These are phyloP conservation scores for Hartigia nigra DNA, from an alignment of 2,888 invertebrate genomes.

Conservation along the genomic window DNA sequence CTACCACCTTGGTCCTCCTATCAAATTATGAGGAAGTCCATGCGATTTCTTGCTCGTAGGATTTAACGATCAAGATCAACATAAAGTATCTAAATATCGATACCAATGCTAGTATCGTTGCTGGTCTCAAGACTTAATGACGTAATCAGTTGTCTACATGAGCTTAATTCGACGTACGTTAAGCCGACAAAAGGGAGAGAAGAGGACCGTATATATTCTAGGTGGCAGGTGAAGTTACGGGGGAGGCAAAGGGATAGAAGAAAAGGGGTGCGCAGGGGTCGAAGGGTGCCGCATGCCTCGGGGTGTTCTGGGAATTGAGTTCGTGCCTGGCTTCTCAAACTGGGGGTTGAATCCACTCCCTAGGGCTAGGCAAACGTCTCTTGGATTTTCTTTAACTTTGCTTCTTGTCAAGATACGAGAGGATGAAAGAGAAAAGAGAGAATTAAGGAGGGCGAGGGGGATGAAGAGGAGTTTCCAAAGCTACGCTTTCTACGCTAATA, in stretches of 20 bases:
- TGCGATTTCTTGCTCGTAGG: not conserved
- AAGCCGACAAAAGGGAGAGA: slow-evolving; percentile 28
- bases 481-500: too few species aligned
- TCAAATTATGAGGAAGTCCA: not conserved
- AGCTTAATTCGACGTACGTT: slow-evolving; percentile 57
- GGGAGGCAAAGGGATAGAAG: slow-evolving; percentile 20
- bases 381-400: slow-evolving; percentile 12
- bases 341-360: slow-evolving; percentile 43
- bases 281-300: slow-evolving; percentile 39
- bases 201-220: not conserved
- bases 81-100: not conserved
- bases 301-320: slow-evolving; percentile 59
- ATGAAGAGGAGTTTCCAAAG: too few species aligned
- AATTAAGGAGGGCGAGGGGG: not conserved
- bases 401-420: not conserved
- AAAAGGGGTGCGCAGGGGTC: slow-evolving; percentile 36
- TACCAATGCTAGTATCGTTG: not conserved
- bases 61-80: not conserved
- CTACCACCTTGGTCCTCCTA: not conserved
- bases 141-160: slow-evolving; percentile 54
- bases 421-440: not conserved
- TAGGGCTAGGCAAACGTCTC: slow-evolving; percentile 33
- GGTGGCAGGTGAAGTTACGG: slow-evolving; percentile 16
- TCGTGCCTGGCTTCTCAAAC: slow-evolving; percentile 59
- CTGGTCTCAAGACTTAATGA: slow-evolving; percentile 40